Evolutionary conservation across 2,113 vertebrate species (phyloP).

Genomic region (Toxostoma redivivum): DNA sequence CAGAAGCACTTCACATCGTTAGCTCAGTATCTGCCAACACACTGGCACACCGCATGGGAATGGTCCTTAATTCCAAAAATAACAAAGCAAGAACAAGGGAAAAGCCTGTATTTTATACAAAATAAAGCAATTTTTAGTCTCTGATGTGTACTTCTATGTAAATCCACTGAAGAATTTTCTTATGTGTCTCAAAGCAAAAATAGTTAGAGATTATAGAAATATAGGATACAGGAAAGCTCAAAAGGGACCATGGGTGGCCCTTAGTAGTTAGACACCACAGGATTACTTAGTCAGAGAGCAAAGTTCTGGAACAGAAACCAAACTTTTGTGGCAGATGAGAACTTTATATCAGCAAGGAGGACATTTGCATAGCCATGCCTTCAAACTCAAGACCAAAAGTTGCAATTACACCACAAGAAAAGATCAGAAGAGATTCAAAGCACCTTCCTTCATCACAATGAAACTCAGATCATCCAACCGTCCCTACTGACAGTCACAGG

Average conservation of each 20-base stretch:
- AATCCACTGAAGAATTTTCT: neutral
- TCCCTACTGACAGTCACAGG: rapidly evolving
- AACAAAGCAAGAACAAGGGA: neutral
- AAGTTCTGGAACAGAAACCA: neutral
- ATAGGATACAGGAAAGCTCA: neutral
- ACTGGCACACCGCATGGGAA: neutral
- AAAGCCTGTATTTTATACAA: neutral
- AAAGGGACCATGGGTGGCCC: neutral
- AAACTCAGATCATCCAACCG: neutral
- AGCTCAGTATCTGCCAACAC: neutral
- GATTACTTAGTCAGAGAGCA: neutral
- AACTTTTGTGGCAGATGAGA: neutral
- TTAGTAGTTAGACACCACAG: neutral
- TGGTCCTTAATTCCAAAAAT: neutral
- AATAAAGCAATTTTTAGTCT: neutral
- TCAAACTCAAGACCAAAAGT: neutral
- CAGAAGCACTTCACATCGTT: neutral
- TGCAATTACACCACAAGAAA: neutral
- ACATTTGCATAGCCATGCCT: neutral
- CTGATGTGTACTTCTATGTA: neutral
- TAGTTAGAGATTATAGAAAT: neutral
- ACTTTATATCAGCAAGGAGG: neutral
- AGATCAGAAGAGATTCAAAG: neutral
- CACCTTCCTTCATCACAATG: neutral
- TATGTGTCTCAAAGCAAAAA: neutral